Evolutionary conservation across 2,888 invertebrate species (phyloP), one percentile per base, ranked within the genome.

Genomic region (Tethea ocularis): DNA sequence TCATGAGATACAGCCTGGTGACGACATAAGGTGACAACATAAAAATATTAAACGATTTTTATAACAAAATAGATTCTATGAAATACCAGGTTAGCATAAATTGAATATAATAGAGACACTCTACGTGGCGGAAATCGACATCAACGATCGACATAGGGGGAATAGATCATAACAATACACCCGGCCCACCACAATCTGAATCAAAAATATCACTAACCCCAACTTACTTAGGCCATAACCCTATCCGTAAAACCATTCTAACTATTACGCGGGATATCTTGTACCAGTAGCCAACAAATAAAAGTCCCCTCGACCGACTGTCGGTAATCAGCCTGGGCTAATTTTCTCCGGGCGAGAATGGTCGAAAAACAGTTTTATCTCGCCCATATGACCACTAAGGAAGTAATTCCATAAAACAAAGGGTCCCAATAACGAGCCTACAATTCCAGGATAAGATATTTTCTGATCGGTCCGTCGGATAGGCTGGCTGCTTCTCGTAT

Each of bases 401-500:
- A 86, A 84, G 86, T 82, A 80, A 86, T 89, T 89, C 78, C 64
- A 67, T 77, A 78, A 84, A 87, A 88, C 89, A 89, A 88, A 88
- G 83, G 84, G 71, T 58, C 66, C 72, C 70, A 75, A 79, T 83
- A 84, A 84, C 81, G 83, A 78, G 69, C 67, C 68, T 66, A 78
- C 74, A 69, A 69, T 79, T 67, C 71, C 61, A 66, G 72, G 71
- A 63, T 73, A 75, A 83, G 83, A 78, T 80, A 82, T 81, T 72
- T 74, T 63, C 69, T 68, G 83, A 86, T 86, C 83, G 85, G 80
- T 61, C 75, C 67, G 56, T 20, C 33, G 72, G 87, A 86, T 87
- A 84, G 75, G 68, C 62, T 46, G 20, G 46, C 46, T 20, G 20
- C 5, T 7, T 20, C 46, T 20, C 20, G 56, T 8, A 54, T 54